phyloP scores from a whole-genome alignment of 2,888 invertebrate genomes.

The Cataglyphis albicans region DNA sequence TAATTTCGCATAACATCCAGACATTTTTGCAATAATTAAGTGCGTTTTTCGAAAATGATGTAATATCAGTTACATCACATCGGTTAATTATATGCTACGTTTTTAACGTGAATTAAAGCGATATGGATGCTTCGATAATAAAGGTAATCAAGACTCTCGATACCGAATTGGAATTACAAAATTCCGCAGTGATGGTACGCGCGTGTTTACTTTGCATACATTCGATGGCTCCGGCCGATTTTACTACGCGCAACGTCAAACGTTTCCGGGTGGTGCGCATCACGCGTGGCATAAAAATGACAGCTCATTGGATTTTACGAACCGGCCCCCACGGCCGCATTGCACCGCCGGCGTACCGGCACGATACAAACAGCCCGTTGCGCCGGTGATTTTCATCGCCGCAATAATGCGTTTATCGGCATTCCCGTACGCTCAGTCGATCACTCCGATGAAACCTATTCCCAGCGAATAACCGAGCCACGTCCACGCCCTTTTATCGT shows the following conservation, averaged over 20 bases:
- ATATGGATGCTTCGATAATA: constrained; percentile 13
- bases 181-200: constrained; percentile 19
- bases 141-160: constrained; percentile 30
- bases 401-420: constrained; percentile 79
- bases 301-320: constrained; percentile 79
- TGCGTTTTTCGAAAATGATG: not conserved
- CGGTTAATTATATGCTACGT: not conserved
- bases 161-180: constrained; percentile 29
- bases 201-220: constrained; percentile 33
- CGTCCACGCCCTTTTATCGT: constrained; percentile 58
- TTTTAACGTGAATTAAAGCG: constrained; percentile 27
- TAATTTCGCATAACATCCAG: not conserved
- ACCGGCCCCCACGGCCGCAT: constrained; percentile 64
- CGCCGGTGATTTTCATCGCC: constrained; percentile 76
- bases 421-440: constrained; percentile 61
- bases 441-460: constrained; percentile 54
- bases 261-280: constrained; percentile 71
- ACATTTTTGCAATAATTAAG: not conserved
- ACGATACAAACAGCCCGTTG: constrained; percentile 62
- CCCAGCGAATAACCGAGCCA: constrained; percentile 46
- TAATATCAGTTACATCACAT: not conserved
- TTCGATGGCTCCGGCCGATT: constrained; percentile 50
- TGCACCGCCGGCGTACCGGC: constrained; percentile 47
- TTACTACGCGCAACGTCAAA: constrained; percentile 71
- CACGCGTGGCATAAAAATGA: constrained; percentile 73